Percentiles rank a stretch among this genome's conserved stretches.
Evolutionary conservation across 1,140 invertebrate genomes (phyloP).

Genomic region (Trichonephila clavipes): DNA sequence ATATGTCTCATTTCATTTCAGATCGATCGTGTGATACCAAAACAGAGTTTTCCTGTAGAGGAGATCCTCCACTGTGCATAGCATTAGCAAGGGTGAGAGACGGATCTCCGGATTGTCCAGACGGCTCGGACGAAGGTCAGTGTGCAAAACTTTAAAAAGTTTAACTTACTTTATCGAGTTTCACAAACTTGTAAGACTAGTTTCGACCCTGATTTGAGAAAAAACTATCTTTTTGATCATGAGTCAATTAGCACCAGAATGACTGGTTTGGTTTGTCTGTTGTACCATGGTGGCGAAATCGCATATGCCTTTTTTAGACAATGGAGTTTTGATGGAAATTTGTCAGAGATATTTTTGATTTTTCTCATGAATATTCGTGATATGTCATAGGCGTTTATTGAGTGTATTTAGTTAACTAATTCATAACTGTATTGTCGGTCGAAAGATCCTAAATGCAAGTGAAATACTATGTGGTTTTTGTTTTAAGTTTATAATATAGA

Average conservation of each 20-base stretch:
- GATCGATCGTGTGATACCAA: slow-evolving; percentile 43
- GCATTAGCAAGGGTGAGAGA: slow-evolving; percentile 78
- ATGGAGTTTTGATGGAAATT: not conserved
- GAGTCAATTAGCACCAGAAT: not conserved
- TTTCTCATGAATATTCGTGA: not conserved
- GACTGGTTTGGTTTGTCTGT: slow-evolving; percentile 14
- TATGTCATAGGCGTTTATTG: not conserved
- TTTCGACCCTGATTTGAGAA: not conserved
- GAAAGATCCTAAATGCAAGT: not conserved
- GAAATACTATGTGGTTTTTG: too few relatives aligned
- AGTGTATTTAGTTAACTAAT: not conserved
- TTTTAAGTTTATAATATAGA: too few relatives aligned
- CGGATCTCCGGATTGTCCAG: slow-evolving; percentile 78
- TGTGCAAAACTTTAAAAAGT: not conserved
- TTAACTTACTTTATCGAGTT: not conserved
- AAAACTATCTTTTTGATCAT: not conserved
- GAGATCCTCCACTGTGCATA: slow-evolving; percentile 77
- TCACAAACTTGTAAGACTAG: slow-evolving; percentile 6
- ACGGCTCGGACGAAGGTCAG: slow-evolving; percentile 79
- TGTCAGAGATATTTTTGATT: not conserved
- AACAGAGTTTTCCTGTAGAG: slow-evolving; percentile 68
- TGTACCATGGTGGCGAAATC: not conserved
- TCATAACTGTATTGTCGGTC: not conserved
- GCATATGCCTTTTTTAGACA: not conserved
- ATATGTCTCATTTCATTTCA: not conserved